Conservation (phyloP, 2,113 vertebrate species). For the Hyperoodon ampullatus region DNA sequence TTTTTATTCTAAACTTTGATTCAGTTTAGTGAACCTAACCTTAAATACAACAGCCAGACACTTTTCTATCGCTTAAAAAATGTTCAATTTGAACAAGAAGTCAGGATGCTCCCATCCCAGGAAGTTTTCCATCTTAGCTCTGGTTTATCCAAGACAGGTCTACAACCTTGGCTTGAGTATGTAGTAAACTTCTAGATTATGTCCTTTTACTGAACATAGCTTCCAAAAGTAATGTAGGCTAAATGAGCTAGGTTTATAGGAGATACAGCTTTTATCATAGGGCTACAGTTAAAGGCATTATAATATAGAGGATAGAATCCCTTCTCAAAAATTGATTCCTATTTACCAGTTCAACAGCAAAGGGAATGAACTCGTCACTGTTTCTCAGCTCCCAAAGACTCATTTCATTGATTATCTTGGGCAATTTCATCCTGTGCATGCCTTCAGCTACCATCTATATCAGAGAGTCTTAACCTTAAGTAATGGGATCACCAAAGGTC, state of each 20-base stretch:
- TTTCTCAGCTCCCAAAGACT: background rate
- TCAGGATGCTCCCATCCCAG: background rate
- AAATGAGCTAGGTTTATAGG: background rate
- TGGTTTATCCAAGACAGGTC: background rate
- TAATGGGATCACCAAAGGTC: background rate
- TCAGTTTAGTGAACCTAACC: constrained; percentile 45
- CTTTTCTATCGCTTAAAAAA: constrained; percentile 23
- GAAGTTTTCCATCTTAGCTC: background rate
- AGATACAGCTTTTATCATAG: background rate
- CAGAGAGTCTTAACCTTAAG: background rate
- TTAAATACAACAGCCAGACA: background rate
- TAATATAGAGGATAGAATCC: background rate
- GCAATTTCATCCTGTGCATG: background rate
- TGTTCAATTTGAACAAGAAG: background rate
- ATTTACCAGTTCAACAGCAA: background rate
- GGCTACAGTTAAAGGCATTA: background rate
- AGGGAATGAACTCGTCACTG: background rate
- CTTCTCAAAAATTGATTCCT: background rate
- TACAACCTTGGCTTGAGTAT: background rate
- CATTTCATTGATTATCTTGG: background rate
- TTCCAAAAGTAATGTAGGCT: background rate
- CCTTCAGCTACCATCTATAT: background rate
- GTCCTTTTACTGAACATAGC: background rate
- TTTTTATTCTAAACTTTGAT: constrained; percentile 38
- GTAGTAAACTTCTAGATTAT: background rate